Percentiles rank a stretch among this genome's conserved stretches.
Evolutionary conservation across 35 echinoderm and acorn worm species (phyloP).

Genomic region (Ophiothrix spiculata): DNA sequence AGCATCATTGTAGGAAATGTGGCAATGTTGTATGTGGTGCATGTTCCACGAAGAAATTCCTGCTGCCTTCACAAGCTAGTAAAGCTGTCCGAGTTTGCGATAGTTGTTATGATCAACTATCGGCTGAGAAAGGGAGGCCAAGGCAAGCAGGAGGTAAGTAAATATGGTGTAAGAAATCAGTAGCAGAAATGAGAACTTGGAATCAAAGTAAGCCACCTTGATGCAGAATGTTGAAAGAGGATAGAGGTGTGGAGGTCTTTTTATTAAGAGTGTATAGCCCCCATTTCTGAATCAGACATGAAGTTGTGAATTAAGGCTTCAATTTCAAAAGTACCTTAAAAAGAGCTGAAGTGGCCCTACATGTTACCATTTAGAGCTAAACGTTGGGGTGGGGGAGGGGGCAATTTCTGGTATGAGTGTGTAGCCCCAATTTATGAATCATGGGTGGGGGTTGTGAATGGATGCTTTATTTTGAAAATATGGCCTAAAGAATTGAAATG

Average conservation of each 20-base stretch:
- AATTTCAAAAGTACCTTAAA: not conserved
- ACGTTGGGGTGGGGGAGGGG: too few relatives aligned
- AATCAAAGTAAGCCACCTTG: not conserved
- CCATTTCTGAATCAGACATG: too few relatives aligned
- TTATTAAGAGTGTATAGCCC: too few relatives aligned
- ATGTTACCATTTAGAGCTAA: too few relatives aligned
- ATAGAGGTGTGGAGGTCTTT: too few relatives aligned
- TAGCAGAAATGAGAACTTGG: not conserved
- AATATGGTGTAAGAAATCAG: not conserved
- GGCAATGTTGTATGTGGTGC: slow-evolving; percentile 64
- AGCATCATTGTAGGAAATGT: slow-evolving; percentile 80
- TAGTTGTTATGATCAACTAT: slow-evolving; percentile 55
- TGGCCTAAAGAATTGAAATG: too few relatives aligned
- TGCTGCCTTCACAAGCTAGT: slow-evolving; percentile 34
- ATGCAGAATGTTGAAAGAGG: not conserved
- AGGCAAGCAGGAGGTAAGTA: not conserved
- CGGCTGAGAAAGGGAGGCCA: not conserved
- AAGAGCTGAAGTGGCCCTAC: too few relatives aligned
- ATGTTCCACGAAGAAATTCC: slow-evolving; percentile 61
- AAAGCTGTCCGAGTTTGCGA: slow-evolving; percentile 57
- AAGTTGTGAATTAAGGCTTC: too few relatives aligned
- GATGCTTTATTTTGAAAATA: too few relatives aligned
- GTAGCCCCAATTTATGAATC: too few relatives aligned
- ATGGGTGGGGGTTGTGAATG: too few relatives aligned
- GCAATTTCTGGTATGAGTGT: too few relatives aligned